Evolutionary conservation across 2,113 vertebrate genomes (phyloP).

Genomic region (Notothenia coriiceps): DNA sequence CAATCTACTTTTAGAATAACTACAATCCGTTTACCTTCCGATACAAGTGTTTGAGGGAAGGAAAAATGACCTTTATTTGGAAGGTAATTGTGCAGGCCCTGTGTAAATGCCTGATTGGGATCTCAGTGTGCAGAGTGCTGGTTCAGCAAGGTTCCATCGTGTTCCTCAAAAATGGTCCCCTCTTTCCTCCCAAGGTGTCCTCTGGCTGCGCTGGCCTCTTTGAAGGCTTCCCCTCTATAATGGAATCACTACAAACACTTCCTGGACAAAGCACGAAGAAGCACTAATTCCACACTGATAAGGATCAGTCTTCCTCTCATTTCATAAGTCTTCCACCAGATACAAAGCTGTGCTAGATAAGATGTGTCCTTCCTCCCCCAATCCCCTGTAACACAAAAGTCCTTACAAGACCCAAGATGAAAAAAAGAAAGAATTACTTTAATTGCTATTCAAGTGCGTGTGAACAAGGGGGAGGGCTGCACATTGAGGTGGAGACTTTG

Average conservation of each 20-base stretch:
- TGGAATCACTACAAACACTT: constrained; percentile 94
- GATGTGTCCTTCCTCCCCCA: constrained; percentile 90
- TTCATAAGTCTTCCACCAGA: constrained; percentile 95
- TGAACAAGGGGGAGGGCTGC: constrained; percentile 50
- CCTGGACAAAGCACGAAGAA: constrained; percentile 87
- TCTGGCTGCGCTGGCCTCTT: constrained; percentile 92
- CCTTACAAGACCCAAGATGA: constrained; percentile 49
- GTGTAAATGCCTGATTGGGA: constrained; percentile 95
- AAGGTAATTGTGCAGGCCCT: constrained; percentile 88
- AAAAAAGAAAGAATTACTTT: constrained; percentile 60
- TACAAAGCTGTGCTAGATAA: constrained; percentile 94
- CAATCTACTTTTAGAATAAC: constrained; percentile 65
- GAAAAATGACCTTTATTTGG: constrained; percentile 95
- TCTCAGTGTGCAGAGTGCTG: constrained; percentile 89
- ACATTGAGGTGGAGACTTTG: constrained; percentile 53
- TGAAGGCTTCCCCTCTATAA: constrained; percentile 87
- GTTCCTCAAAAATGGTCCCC: constrained; percentile 91
- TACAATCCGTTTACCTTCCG: constrained; percentile 36
- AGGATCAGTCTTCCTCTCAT: constrained; percentile 96
- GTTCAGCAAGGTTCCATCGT: constrained; percentile 95
- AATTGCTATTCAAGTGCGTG: constrained; percentile 74
- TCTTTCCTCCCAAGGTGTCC: constrained; percentile 92
- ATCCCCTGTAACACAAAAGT: constrained; percentile 71
- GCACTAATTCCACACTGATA: constrained; percentile 96
- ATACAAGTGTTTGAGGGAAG: constrained; percentile 61